Base-by-base conservation (phyloP, 2,888 invertebrate genomes). In the Drosophila siamana region DNA sequence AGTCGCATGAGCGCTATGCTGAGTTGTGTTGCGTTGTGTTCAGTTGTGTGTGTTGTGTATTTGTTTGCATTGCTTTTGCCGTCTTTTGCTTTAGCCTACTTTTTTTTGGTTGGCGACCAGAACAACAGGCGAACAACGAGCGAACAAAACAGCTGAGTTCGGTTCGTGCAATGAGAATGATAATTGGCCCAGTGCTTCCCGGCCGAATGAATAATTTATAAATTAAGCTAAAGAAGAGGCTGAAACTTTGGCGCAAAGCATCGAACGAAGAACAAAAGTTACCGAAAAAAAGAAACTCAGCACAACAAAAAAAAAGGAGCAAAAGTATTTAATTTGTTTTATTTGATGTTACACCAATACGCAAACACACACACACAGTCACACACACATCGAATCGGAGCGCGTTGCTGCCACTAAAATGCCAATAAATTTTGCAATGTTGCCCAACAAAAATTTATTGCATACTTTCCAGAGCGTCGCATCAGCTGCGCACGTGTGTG, bases 161-260 rank as follows among this genome's bases (percentile, higher is more conserved):
- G 36, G 63, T 36, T 43, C 69, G 51, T 67, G 72, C 73, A 70
- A 86, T 75, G 80, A 72, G 88, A 90, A 90, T 89, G 85, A 88
- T 90, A 89, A 90, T 90, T 89, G 89, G 83, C 77, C 72, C 66
- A 83, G 80, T 80, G 86, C 68, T 78, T 73, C 72, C 61, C 52
- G 5, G 67, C 63, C 74, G 76, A 84, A 88, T 91, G 89, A 90
- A 90, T 90, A 83, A 90, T 91, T 90, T 90, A 90, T 89, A 83
- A 82, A 79, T 89, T 76, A 80, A 81, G 80, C 73, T 61, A 72
- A 70, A 69, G 64, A 54, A 57, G 71, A 64, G 43, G 68, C 65
- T 51, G 46, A 64, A 72, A 67, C 43, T 60, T 62, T 52, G 43
- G 36, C 44, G 15, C 40, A 54, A 33, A 44, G 36, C 50, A 56